Percentiles rank a stretch among this genome's conserved stretches.
phyloP scores from a whole-genome alignment of 2,113 vertebrate species.

The Poicephalus gulielmi region DNA sequence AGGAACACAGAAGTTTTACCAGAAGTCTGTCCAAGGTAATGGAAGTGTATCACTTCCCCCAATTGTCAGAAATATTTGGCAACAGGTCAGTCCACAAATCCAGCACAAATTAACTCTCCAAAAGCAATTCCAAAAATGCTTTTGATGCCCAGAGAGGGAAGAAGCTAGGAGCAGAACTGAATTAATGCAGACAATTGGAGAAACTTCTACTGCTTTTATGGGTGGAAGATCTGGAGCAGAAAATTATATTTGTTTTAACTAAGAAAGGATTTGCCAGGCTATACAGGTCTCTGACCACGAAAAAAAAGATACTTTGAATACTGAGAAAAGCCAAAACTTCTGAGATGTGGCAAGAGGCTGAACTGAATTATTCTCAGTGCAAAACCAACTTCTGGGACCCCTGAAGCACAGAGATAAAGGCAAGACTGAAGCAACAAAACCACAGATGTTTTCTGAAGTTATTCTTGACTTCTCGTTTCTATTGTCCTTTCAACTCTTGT shows the following conservation, averaged over 20 bases:
- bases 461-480: neutral
- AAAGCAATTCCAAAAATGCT: conserved; percentile 16
- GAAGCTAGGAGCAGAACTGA: neutral
- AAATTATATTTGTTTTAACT: conserved; percentile 10
- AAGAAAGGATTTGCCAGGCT: neutral
- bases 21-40: neutral
- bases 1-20: conserved; percentile 1
- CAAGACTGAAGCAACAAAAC: neutral
- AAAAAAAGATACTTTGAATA: neutral
- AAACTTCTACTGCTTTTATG: neutral
- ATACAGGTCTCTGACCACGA: neutral
- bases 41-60: conserved; percentile 59
- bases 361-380: neutral
- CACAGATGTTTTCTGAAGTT: neutral
- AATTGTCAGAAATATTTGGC: conserved; percentile 49
- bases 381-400: neutral
- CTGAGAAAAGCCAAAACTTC: neutral
- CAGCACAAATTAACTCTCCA: neutral
- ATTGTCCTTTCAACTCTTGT: neutral
- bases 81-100: neutral
- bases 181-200: neutral
- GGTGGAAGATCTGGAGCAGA: neutral
- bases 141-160: neutral
- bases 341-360: neutral
- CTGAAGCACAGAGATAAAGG: neutral